Evolutionary conservation across 2,797 vertebrate genomes (phyloP), one percentile per base, ranked within the genome.

Genomic region (Hippocampus kuda): DNA sequence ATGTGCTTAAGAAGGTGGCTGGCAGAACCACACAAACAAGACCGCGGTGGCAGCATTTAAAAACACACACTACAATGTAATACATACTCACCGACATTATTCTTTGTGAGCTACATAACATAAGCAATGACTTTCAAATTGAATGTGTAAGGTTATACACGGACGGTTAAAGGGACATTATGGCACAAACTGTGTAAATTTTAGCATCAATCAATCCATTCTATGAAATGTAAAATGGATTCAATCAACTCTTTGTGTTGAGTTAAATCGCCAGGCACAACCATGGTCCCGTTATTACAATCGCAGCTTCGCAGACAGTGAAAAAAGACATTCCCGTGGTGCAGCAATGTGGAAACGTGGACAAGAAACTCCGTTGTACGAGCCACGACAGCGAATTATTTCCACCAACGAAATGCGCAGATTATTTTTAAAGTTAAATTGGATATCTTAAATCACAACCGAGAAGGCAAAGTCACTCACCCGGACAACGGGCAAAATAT

Each of bases 391-490:
- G 24, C 59, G 16, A 54, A 24, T 54, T 54, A 8, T 54, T 54
- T 51, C 49, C 49, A 51, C 53, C 1, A 38, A 65, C n/a, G n/a
- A 64, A 64, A 24, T 44, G 42, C 63, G 63, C 26, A 65, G 63
- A 46, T 65, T 65, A 18, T 18, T 65, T 65, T 26, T 1, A 0
- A 69, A 73, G 60, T 70, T 42, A 51, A 26, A 38, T 27, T 6
- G 51, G 41, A 34, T 24, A 46, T 1, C 41, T 48, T 74, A 48
- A 74, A 83, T 83, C 81, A 79, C 66, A 30, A 61, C 4, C 13
- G 5, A 64, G 22, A 60, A 1, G 9, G 4, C 8, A 2, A 7
- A n/a, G 12, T 30, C 42, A 78, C 89, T 88, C 60, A 91, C 90
- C 90, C 5, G 65, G 66, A 72, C 49, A n/a, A 68, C 64, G 60